Conservation (phyloP, 1,140 invertebrate species). For the Ericerus pela region DNA sequence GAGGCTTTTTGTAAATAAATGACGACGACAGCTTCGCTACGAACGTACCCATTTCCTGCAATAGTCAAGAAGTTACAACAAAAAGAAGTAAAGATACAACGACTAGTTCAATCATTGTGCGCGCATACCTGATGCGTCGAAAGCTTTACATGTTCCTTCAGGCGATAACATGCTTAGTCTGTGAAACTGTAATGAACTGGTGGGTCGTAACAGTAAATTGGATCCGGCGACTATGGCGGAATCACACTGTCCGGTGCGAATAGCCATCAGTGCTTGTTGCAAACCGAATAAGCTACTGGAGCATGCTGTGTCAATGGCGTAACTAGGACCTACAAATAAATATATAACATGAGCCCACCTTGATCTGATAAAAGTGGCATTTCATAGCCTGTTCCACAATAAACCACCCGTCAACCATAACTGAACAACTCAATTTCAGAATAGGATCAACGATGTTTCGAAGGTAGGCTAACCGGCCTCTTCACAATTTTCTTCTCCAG, state of each 20-base stretch:
- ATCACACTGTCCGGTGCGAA: constrained; percentile 74
- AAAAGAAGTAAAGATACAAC: background rate
- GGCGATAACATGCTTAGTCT: constrained; percentile 75
- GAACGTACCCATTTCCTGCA: constrained; percentile 69
- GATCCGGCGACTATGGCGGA: constrained; percentile 79
- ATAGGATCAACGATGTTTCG: too few species aligned
- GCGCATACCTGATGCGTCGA: constrained; percentile 67
- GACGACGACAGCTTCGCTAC: constrained; percentile 71
- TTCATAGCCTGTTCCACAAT: too few species aligned
- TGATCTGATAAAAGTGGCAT: too few species aligned
- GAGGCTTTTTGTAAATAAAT: constrained; percentile 64
- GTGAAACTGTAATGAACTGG: constrained; percentile 81
- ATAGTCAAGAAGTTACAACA: background rate
- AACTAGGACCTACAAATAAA: constrained; percentile 76
- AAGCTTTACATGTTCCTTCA: constrained; percentile 78
- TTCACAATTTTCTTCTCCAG: too few species aligned
- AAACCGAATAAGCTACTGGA: constrained; percentile 81
- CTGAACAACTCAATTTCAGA: too few species aligned
- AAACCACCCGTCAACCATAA: too few species aligned
- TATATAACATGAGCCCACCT: too few species aligned
- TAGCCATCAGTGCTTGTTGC: constrained; percentile 68
- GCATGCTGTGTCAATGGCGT: constrained; percentile 86
- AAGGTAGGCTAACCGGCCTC: too few species aligned
- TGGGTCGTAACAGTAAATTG: constrained; percentile 65
- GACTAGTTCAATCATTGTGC: background rate